A percentile compares a stretch with the other conserved stretches of the same genome.
Conservation (phyloP, 2,113 vertebrate species). For the Polypterus bichir region DNA sequence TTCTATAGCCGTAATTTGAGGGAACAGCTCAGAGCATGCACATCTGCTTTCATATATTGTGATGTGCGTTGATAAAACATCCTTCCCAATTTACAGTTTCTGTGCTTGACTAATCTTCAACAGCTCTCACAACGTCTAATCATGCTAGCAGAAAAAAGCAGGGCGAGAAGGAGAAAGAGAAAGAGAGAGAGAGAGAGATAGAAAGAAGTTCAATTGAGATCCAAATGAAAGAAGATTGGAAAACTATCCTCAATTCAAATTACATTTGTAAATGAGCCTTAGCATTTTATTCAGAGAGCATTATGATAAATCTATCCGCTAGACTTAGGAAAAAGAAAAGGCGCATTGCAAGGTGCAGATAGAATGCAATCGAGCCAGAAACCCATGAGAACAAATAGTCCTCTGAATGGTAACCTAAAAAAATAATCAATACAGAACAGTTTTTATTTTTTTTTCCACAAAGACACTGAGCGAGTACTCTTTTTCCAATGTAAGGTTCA, state of each 20-base stretch:
- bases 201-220: slow-evolving; percentile 59
- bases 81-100: slow-evolving; percentile 83
- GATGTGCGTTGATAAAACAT: slow-evolving; percentile 87
- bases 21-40: slow-evolving; percentile 69
- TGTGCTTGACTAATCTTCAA: slow-evolving; percentile 76
- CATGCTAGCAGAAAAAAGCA: slow-evolving; percentile 65
- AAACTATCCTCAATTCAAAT: slow-evolving; percentile 74
- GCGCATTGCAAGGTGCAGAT: no score
- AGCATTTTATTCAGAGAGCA: slow-evolving; percentile 54
- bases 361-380: no score
- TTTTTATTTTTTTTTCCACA: no score
- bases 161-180: slow-evolving; percentile 17
- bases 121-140: slow-evolving; percentile 76
- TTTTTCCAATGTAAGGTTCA: no score
- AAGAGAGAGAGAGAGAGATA: slow-evolving; percentile 24
- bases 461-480: no score
- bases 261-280: slow-evolving; percentile 82
- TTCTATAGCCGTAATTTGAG: slow-evolving; percentile 77
- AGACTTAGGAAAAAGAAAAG: not conserved
- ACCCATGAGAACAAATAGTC: no score
- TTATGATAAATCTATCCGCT: slow-evolving; percentile 52
- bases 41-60: slow-evolving; percentile 69
- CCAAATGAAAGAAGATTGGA: slow-evolving; percentile 74
- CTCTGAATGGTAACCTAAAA: no score
- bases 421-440: no score